Conservation (phyloP, 2,888 invertebrate genomes). For the Netelia inedita region DNA sequence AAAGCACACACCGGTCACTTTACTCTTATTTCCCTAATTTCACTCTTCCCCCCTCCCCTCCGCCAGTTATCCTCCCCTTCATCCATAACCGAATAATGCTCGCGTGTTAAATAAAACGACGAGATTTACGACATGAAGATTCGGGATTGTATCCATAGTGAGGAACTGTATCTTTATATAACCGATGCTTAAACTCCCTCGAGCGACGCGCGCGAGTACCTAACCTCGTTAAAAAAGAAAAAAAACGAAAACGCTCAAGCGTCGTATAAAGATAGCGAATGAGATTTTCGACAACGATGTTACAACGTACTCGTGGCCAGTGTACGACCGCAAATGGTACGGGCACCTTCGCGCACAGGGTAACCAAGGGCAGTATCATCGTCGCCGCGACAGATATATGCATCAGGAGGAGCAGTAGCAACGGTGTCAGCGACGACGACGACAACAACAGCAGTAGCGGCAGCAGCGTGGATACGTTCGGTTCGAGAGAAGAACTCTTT, state of each 20-base stretch:
- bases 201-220: background rate
- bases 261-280: constrained; percentile 1
- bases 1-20: too few species aligned
- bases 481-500: constrained; percentile 71
- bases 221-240: background rate
- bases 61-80: too few species aligned
- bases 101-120: background rate
- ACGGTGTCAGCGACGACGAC: constrained; percentile 24
- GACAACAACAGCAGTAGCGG: constrained; percentile 29
- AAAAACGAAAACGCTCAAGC: background rate
- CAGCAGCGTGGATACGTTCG: constrained; percentile 66
- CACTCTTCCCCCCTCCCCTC: too few species aligned
- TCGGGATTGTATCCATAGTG: background rate
- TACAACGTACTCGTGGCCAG: constrained; percentile 48
- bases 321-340: constrained; percentile 46
- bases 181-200: too few species aligned
- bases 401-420: constrained; percentile 25
- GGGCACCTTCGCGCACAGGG: constrained; percentile 34
- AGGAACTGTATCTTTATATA: background rate
- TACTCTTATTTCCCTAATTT: too few species aligned
- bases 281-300: constrained; percentile 55
- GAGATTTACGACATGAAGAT: background rate
- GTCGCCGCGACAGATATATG: constrained; percentile 8
- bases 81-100: too few species aligned
- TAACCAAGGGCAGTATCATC: constrained; percentile 40